A percentile compares a stretch with the other conserved stretches of the same genome.
phyloP scores from a whole-genome alignment of 2,888 invertebrate species.

The Atethmia centrago region DNA sequence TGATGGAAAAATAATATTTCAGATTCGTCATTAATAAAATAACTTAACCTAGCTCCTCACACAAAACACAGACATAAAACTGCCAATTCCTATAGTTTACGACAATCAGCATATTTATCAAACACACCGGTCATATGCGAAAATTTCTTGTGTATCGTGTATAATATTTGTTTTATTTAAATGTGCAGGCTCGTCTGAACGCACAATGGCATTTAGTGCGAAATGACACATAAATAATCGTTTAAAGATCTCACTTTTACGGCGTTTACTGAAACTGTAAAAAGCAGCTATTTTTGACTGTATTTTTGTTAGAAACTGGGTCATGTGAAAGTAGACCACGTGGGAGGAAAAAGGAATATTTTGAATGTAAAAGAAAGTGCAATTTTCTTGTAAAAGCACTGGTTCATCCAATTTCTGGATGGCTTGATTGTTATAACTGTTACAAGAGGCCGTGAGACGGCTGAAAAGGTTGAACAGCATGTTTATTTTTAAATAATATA shows the following conservation, averaged over 20 bases:
- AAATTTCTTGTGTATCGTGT: neutral
- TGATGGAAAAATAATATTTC: too few relatives aligned
- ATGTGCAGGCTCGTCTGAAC: constrained; percentile 8
- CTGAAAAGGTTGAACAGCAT: too few relatives aligned
- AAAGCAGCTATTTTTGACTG: constrained; percentile 13
- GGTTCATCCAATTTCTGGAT: neutral
- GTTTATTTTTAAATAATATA: too few relatives aligned
- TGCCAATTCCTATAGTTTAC: constrained; percentile 1
- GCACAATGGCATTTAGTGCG: constrained; percentile 35
- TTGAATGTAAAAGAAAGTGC: neutral
- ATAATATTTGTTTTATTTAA: neutral
- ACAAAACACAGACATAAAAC: constrained; percentile 16
- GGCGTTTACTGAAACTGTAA: constrained; percentile 22
- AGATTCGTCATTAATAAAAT: neutral
- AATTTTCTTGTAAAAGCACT: neutral
- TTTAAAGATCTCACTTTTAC: constrained; percentile 36
- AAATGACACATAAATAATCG: constrained; percentile 40
- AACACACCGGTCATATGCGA: neutral
- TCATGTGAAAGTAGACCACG: neutral
- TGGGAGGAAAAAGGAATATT: neutral
- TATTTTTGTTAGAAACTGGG: constrained; percentile 39
- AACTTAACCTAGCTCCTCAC: neutral
- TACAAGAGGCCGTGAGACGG: too few relatives aligned
- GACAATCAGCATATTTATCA: neutral
- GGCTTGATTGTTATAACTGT: neutral